Conservation (phyloP, 2,888 invertebrate genomes). For the Temnothorax rugatulus region DNA sequence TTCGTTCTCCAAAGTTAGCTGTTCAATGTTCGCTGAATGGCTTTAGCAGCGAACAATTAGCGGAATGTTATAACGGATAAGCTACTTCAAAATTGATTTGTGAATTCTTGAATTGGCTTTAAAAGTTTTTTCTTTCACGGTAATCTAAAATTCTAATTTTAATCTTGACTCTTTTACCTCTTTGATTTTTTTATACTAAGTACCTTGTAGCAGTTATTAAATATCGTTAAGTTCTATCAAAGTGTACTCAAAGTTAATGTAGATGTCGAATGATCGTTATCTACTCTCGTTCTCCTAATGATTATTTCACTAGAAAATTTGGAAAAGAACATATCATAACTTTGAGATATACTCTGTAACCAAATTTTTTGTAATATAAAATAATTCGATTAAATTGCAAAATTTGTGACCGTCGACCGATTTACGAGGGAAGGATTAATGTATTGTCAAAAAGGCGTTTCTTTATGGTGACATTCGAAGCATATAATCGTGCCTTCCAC, state of each 20-base stretch:
- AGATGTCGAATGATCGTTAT: not conserved
- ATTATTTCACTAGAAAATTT: not conserved
- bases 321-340: not conserved
- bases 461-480: not conserved
- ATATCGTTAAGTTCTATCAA: not conserved
- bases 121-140: not conserved
- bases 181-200: not conserved
- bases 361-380: too few species aligned
- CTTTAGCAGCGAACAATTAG: not conserved
- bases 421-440: not conserved
- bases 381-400: not conserved
- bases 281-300: not conserved
- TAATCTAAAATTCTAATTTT: not conserved
- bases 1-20: not conserved
- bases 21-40: not conserved
- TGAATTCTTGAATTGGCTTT: not conserved
- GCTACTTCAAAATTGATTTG: not conserved
- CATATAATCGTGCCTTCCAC: constrained; percentile 9
- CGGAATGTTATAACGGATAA: not conserved
- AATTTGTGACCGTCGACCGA: not conserved
- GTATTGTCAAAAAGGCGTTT: not conserved
- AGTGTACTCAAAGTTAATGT: not conserved
- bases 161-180: not conserved
- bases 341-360: too few species aligned
- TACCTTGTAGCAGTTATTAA: constrained; percentile 5